Evolutionary conservation across 2,888 invertebrate genomes (phyloP).

Genomic region (Periphyllus acericola): DNA sequence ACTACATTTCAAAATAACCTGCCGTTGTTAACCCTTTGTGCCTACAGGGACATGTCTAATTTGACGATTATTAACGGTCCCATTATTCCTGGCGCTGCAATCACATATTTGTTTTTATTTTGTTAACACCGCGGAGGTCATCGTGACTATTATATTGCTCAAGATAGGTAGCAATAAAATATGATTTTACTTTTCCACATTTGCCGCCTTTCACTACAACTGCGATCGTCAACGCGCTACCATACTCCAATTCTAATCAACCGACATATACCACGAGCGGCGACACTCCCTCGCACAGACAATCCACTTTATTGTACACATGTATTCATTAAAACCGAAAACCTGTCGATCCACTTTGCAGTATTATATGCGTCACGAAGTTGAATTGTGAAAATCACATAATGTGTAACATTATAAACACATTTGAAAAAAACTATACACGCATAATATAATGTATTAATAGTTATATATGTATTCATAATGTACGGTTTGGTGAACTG

Average conservation of each 20-base stretch:
- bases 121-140: constrained; percentile 30
- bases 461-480: background rate
- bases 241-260: constrained; percentile 23
- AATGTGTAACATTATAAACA: background rate
- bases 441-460: background rate
- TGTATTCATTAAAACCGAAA: background rate
- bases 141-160: constrained; percentile 37
- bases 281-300: constrained; percentile 34
- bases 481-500: background rate
- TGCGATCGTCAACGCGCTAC: background rate
- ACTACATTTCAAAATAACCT: constrained; percentile 29
- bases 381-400: constrained; percentile 5
- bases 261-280: background rate
- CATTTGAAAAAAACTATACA: background rate
- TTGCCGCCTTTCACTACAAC: constrained; percentile 46
- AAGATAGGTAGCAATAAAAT: background rate
- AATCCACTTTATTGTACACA: background rate
- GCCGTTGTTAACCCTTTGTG: constrained; percentile 18
- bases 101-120: constrained; percentile 42
- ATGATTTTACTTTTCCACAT: constrained; percentile 45
- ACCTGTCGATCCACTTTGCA: constrained; percentile 22
- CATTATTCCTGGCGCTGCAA: constrained; percentile 23
- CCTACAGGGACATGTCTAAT: constrained; percentile 24
- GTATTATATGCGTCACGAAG: background rate
- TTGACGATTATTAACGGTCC: constrained; percentile 50